phyloP scores from a whole-genome alignment of 2,888 invertebrate species.

The Smittia aterrima region DNA sequence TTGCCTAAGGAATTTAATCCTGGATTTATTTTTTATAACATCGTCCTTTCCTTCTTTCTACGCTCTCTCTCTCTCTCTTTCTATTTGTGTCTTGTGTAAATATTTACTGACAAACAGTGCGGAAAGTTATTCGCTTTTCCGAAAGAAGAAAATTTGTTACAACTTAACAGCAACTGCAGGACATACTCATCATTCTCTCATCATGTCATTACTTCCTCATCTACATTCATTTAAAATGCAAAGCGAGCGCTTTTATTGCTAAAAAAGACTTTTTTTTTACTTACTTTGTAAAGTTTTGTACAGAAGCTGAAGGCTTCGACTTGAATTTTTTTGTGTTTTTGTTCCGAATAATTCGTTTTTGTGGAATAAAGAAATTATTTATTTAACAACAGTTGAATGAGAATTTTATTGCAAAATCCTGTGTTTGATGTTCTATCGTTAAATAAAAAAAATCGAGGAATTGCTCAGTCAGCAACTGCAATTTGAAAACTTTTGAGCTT shows the following conservation, averaged over 20 bases:
- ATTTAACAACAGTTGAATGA: too few relatives aligned
- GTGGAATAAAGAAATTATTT: too few relatives aligned
- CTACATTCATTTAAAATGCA: constrained; percentile 4
- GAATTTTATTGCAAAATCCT: too few relatives aligned
- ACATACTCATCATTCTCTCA: constrained; percentile 11
- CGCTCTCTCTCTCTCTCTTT: too few relatives aligned
- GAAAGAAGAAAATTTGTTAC: not conserved
- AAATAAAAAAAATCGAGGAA: too few relatives aligned
- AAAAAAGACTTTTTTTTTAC: not conserved
- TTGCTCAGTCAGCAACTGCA: too few relatives aligned
- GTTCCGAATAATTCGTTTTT: too few relatives aligned
- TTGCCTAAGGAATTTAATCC: constrained; percentile 1
- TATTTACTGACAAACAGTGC: constrained; percentile 12
- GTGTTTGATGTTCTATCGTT: too few relatives aligned
- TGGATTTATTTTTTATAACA: not conserved
- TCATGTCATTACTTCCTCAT: constrained; percentile 1
- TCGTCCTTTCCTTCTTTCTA: not conserved
- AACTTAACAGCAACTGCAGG: constrained; percentile 8
- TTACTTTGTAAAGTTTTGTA: not conserved
- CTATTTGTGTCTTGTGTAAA: too few relatives aligned
- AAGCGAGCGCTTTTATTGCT: not conserved
- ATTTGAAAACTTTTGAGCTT: too few relatives aligned
- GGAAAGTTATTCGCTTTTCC: not conserved
- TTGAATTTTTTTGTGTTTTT: too few relatives aligned
- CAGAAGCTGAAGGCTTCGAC: not conserved